These are phyloP conservation scores for Stratiomys singularior DNA, from an alignment of 2,888 invertebrate genomes.

Conservation along the genomic window DNA sequence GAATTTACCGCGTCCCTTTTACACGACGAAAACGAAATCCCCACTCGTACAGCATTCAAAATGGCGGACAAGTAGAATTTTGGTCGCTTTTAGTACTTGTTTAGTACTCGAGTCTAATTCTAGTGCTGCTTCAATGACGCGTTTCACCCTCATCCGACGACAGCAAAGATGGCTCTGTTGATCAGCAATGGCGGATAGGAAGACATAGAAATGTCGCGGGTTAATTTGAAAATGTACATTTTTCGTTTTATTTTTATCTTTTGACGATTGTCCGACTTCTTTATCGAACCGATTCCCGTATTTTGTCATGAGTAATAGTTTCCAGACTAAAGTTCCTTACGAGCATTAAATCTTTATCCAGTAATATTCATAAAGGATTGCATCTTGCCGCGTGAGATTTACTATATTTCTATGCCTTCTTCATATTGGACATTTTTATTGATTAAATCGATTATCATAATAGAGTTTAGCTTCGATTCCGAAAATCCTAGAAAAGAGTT, in stretches of 20 bases:
- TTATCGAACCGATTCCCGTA: too few species aligned
- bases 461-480: too few species aligned
- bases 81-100: slow-evolving; percentile 49
- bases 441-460: too few species aligned
- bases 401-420: too few species aligned
- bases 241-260: not conserved
- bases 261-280: too few species aligned
- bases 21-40: slow-evolving; percentile 59
- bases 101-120: slow-evolving; percentile 23
- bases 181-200: not conserved
- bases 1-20: slow-evolving; percentile 61
- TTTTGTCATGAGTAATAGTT: too few species aligned
- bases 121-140: slow-evolving; percentile 62
- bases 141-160: slow-evolving; percentile 52
- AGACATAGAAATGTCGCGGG: not conserved
- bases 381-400: too few species aligned
- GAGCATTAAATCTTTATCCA: too few species aligned
- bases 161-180: slow-evolving; percentile 34
- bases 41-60: slow-evolving; percentile 65
- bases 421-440: too few species aligned
- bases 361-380: too few species aligned
- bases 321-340: too few species aligned
- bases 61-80: slow-evolving; percentile 63
- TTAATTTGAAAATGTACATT: not conserved
- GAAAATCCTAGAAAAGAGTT: too few species aligned